phyloP scores from a whole-genome alignment of 2,888 invertebrate species.

The Parasteatoda lunata region DNA sequence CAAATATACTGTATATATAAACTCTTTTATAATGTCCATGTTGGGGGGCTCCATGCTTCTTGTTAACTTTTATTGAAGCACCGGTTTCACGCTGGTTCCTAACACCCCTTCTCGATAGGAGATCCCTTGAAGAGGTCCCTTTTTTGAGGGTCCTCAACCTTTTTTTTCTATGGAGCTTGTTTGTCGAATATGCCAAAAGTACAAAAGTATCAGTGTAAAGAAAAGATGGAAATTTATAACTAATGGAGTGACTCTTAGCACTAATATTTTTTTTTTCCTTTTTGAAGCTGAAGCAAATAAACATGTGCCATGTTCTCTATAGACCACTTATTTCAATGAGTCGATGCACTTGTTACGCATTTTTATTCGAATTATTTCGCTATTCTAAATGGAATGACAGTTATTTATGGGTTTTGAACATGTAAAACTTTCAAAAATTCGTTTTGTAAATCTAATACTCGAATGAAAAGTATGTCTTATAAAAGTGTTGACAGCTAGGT shows the following conservation, averaged over 20 bases:
- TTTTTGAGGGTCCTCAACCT: slow-evolving; percentile 14
- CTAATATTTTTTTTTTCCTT: background rate
- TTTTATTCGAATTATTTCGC: too few relatives aligned
- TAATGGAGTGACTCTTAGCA: background rate
- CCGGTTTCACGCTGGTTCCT: slow-evolving; percentile 41
- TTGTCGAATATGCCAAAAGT: background rate
- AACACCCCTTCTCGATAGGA: slow-evolving; percentile 59
- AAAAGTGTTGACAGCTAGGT: too few relatives aligned
- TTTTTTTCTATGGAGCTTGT: slow-evolving; percentile 14
- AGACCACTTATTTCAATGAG: too few relatives aligned
- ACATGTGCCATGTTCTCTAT: too few relatives aligned
- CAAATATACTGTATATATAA: slow-evolving; percentile 58
- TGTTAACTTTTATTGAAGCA: slow-evolving; percentile 46
- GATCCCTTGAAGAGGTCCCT: background rate
- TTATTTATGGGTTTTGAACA: too few relatives aligned
- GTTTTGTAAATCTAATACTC: too few relatives aligned
- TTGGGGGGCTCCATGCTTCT: slow-evolving; percentile 31
- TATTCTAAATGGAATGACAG: too few relatives aligned
- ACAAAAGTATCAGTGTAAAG: background rate
- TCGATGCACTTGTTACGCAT: too few relatives aligned
- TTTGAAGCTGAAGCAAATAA: too few relatives aligned
- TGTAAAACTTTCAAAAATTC: too few relatives aligned
- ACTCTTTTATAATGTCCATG: slow-evolving; percentile 41
- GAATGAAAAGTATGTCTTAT: too few relatives aligned
- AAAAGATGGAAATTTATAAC: background rate